phyloP scores from a whole-genome alignment of 1,140 invertebrate species.

The Eriosoma lanigerum region DNA sequence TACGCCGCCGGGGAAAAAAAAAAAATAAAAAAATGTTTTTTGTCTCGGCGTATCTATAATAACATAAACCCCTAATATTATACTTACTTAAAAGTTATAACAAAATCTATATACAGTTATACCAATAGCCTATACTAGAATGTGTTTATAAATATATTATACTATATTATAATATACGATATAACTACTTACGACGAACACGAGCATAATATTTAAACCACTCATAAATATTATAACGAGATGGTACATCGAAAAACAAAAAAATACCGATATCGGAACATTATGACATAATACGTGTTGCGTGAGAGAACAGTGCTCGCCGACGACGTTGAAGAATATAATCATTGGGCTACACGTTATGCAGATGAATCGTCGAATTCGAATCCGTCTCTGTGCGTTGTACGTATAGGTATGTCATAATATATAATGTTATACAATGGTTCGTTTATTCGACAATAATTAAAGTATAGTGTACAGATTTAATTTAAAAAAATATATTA shows the following conservation, averaged over 20 bases:
- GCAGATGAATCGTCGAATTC: slow-evolving; percentile 37
- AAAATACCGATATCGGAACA: not conserved
- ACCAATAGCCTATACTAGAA: too few species aligned
- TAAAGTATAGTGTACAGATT: too few species aligned
- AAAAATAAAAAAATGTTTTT: slow-evolving; percentile 47
- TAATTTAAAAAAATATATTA: too few species aligned
- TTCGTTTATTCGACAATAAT: too few species aligned
- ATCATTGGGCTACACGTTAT: slow-evolving; percentile 19
- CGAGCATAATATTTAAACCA: slow-evolving; percentile 10
- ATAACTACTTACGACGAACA: not conserved
- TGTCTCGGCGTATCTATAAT: not conserved
- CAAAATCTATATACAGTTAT: too few species aligned
- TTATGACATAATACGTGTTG: not conserved
- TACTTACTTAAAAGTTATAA: too few species aligned
- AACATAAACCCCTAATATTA: not conserved
- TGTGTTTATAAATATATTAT: too few species aligned
- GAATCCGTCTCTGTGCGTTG: not conserved
- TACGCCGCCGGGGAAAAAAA: slow-evolving; percentile 26
- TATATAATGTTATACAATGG: too few species aligned
- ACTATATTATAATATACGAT: too few species aligned
- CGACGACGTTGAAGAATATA: slow-evolving; percentile 29
- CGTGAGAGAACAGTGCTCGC: not conserved
- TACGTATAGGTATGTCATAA: too few species aligned
- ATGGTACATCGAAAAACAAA: not conserved
- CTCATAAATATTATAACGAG: slow-evolving; percentile 25